Base-by-base conservation (phyloP, 2,888 invertebrate genomes). In the Balanococcus diminutus region DNA sequence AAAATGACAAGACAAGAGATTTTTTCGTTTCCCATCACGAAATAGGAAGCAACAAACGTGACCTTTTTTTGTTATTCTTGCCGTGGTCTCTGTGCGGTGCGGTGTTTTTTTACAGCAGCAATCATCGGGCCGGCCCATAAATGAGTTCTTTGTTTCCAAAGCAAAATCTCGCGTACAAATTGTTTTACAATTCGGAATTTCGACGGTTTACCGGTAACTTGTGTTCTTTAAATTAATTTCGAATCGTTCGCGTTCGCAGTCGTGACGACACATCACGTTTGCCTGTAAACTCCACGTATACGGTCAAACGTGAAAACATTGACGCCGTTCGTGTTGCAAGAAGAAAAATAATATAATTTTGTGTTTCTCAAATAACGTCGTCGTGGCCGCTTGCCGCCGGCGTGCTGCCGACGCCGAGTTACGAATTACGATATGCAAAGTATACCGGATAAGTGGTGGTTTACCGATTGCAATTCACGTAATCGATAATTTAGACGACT, bases 21-120 rank as follows among this genome's bases (percentile, higher is more conserved):
- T 36, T 79, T 79, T 82, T 81, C 81, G 56, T 51, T 82, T 82
- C 82, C 82, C 82, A 82, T 82, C 82, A 82, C 82, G 82, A 82
- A 82, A 56, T 82, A 56, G 82, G 82, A 82, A 82, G 82, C 56
- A 51, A 82, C 46, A 56, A 82, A 82, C 82, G 82, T 82, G 82
- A 82, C 82, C 82, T 82, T 82, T 56, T 46, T 51, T n/a, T n/a
- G n/a, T n/a, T n/a, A n/a, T n/a, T 25, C 5, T 39, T 8, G 16
- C 11, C 16, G 42, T 14, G 39, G 25, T 22, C 22, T 1, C 51
- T 42, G 72, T 31, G 72, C 16, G 72, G 14, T 67, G 25, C 67
- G n/a, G n/a, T n/a, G n/a, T n/a, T n/a, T 72, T 72, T 67, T 67
- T 67, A 67, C 67, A 25, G 25, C 67, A 8, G 67, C 67, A 67